Base-by-base conservation (phyloP, 2,888 invertebrate species). In the Oxytorus armatus region DNA sequence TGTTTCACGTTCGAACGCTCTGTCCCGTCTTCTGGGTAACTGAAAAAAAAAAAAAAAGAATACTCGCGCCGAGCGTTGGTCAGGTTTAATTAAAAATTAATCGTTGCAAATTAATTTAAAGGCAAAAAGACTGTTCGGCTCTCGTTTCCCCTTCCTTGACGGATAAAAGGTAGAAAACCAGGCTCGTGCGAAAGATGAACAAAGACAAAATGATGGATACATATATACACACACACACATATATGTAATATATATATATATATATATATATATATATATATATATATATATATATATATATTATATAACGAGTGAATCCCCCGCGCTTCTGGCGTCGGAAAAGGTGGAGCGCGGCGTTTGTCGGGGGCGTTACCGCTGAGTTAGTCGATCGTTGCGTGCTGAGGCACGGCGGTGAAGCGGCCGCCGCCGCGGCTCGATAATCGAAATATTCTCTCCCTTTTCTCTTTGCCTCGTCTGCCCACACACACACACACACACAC, bases 91-190 rank as follows among this genome's bases (percentile, higher is more conserved):
- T 90, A 91, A 91, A 91, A 90, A 89, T 90, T 89, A 90, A 91
- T 91, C 89, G 88, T 84, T 83, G 88, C 85, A 91, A 91, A 91
- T 91, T 91, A 91, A 91, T 91, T 91, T 90, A 88, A 88, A 89
- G 86, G 89, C 87, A 89, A 88, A 90, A 89, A 83, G 82, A 84
- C 80, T 59, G 70, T 73, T 79, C 68, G 53, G n/a, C 44, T 61
- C 57, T 81, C 57, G 55, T 55, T 63, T 73, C 70, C 80, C 47
- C 39, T 10, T 14, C 29, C 18, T 59, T 42, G 36, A 33, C 61
- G 21, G 49, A 44, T 63, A 36, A 36, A 77, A 87, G 86, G 80
- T 69, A 65, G 79, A 74, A 65, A 79, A 83, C 81, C 65, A 81
- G 25, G 33, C 42, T 49, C 44, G 75, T 61, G 82, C 82, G 82